These are phyloP conservation scores for Myripristis jacobus DNA, from an alignment of 2,797 vertebrate genomes.

Conservation along the genomic window DNA sequence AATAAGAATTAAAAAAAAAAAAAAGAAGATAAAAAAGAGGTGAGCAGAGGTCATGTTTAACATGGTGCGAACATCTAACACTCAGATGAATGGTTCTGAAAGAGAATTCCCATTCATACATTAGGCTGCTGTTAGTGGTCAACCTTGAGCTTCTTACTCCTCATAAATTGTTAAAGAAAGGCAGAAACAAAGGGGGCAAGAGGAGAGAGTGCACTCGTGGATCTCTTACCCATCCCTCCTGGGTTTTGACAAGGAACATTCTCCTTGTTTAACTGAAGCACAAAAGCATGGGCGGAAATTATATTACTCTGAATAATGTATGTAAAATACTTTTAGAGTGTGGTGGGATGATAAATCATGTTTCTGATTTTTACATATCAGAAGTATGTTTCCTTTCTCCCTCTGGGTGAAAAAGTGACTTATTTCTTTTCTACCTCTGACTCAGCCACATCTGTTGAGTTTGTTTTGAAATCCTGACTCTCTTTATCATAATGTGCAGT, in stretches of 20 bases:
- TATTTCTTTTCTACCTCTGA: background rate
- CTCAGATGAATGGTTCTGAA: background rate
- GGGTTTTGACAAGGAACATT: slow-evolving; percentile 15
- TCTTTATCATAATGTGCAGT: background rate
- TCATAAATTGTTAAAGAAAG: background rate
- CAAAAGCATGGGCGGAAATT: slow-evolving; percentile 31
- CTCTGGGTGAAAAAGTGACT: background rate
- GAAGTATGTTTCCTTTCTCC: background rate
- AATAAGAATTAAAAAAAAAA: background rate
- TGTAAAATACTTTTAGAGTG: slow-evolving; percentile 2
- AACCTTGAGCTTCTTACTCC: slow-evolving; percentile 14
- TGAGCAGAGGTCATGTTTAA: background rate
- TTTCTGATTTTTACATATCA: slow-evolving; percentile 12
- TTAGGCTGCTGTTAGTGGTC: background rate
- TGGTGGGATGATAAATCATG: slow-evolving; percentile 7
- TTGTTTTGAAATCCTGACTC: background rate
- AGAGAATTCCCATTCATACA: background rate
- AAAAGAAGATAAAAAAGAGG: slow-evolving; percentile 1
- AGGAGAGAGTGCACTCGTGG: slow-evolving; percentile 20
- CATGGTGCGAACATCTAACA: background rate
- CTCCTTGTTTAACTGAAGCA: slow-evolving; percentile 24
- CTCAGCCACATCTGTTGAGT: background rate
- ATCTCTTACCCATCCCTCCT: slow-evolving; percentile 20
- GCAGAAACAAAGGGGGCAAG: slow-evolving; percentile 8
- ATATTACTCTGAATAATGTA: slow-evolving; percentile 13